Conservation (phyloP, 2,888 invertebrate genomes). For the Rhagophthalmus giganteus region DNA sequence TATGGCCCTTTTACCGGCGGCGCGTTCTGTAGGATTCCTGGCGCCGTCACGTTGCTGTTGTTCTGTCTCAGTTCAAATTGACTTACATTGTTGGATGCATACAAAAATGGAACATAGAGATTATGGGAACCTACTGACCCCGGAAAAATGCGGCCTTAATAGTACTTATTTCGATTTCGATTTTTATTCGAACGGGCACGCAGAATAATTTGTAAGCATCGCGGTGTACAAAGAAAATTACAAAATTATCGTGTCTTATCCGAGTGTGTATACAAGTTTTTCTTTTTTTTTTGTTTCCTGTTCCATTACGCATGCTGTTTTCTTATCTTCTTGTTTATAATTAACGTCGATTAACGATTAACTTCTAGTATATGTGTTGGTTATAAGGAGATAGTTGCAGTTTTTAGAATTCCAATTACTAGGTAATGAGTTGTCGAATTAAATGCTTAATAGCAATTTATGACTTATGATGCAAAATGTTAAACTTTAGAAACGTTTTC, state of each 20-base stretch:
- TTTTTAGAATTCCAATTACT: no score
- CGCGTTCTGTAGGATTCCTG: constrained; percentile 46
- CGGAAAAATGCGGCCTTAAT: constrained; percentile 6
- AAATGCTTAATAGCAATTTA: no score
- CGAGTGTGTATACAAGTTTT: background rate
- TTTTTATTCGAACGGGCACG: background rate
- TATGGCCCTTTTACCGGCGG: constrained; percentile 50
- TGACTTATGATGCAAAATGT: no score
- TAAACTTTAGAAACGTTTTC: no score
- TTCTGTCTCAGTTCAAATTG: constrained; percentile 30
- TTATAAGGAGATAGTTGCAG: no score
- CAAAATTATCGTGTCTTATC: background rate
- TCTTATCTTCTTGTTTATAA: no score
- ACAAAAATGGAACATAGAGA: constrained; percentile 15
- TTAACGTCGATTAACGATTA: no score
- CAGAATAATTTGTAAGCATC: background rate
- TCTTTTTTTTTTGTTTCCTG: background rate
- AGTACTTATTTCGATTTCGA: background rate
- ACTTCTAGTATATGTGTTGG: no score
- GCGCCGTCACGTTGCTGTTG: constrained; percentile 43
- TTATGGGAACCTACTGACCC: constrained; percentile 7
- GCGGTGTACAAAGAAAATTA: background rate
- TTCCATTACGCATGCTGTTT: no score
- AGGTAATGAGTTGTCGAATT: no score
- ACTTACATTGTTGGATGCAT: constrained; percentile 26